These are phyloP conservation scores for Eudemis profundana DNA, from an alignment of 2,888 invertebrate genomes.

Conservation along the genomic window DNA sequence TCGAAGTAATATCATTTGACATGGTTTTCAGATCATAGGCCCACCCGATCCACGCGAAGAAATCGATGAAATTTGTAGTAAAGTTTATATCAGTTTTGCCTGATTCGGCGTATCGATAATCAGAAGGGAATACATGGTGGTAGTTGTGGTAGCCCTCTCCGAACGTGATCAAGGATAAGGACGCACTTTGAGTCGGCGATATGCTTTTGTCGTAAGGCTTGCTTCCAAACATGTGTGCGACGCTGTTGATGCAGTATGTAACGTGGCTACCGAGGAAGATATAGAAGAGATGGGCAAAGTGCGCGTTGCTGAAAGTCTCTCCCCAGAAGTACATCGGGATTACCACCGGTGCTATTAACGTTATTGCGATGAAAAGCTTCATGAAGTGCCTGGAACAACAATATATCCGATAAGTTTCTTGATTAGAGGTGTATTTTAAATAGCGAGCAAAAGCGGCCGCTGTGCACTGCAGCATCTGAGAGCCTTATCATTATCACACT, in stretches of 20 bases:
- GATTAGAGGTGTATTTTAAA: too few species aligned
- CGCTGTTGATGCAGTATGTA: conserved; percentile 7
- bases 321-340: conserved; percentile 17
- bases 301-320: background rate
- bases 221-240: conserved; percentile 2
- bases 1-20: conserved; percentile 1
- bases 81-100: background rate
- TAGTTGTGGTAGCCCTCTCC: conserved; percentile 25
- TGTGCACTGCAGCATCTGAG: too few species aligned
- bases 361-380: background rate
- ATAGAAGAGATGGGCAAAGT: background rate
- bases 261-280: background rate
- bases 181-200: background rate
- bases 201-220: conserved; percentile 22
- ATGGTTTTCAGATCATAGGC: conserved; percentile 18
- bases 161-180: background rate
- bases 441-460: too few species aligned
- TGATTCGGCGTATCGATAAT: conserved; percentile 5
- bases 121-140: conserved; percentile 20
- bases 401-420: too few species aligned
- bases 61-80: conserved; percentile 16
- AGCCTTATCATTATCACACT: too few species aligned
- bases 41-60: conserved; percentile 18
- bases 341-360: background rate
- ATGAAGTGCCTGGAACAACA: conserved; percentile 13